These are phyloP conservation scores for Andricus curvator DNA, from an alignment of 2,888 invertebrate genomes.

Conservation along the genomic window DNA sequence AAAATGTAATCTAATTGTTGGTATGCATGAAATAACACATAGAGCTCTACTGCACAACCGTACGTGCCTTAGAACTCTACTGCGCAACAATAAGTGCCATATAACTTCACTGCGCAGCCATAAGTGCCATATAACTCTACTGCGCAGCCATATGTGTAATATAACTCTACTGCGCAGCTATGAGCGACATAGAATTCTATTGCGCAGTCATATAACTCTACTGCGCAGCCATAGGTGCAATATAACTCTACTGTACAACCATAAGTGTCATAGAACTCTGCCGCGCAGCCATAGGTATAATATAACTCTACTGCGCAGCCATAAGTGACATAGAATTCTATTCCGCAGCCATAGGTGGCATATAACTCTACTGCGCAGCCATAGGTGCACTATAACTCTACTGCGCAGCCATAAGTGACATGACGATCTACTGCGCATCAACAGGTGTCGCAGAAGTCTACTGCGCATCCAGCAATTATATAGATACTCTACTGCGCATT, in stretches of 20 bases:
- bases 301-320: neutral
- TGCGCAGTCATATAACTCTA: neutral
- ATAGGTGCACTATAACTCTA: neutral
- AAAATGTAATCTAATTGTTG: too few species aligned
- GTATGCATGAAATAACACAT: too few species aligned
- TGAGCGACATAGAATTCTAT: fast-evolving
- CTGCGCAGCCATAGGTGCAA: neutral
- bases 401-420: neutral
- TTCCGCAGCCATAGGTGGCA: too few species aligned
- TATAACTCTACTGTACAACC: neutral
- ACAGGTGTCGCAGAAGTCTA: too few species aligned
- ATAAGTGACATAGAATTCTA: too few species aligned
- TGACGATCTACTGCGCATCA: neutral
- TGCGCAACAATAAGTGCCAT: neutral
- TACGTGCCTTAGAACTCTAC: neutral
- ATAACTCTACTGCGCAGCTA: neutral
- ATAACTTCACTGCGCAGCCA: too few species aligned
- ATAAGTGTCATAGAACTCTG: neutral
- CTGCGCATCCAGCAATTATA: too few species aligned
- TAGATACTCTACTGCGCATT: too few species aligned
- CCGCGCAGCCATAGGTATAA: neutral
- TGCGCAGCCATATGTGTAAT: neutral
- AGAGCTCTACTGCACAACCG: too few species aligned
- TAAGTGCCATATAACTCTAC: neutral
- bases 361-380: neutral